Base-by-base conservation (phyloP, 2,113 vertebrate species). In the Oenanthe melanoleuca region DNA sequence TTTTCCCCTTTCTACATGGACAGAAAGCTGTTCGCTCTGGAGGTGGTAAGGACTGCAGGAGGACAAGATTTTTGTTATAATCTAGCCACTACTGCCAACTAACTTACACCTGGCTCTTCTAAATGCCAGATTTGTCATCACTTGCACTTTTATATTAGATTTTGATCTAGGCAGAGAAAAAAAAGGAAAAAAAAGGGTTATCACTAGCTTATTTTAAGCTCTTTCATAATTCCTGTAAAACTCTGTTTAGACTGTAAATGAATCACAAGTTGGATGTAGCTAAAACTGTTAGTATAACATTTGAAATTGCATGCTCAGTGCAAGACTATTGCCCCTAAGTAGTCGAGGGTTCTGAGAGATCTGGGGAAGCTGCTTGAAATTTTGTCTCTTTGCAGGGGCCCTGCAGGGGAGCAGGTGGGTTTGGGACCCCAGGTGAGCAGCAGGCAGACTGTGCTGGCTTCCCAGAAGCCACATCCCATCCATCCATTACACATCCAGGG, bases 151-250 rank as follows among this genome's bases (percentile, higher is more conserved):
- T 69, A 15, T 34, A 23, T 47, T 33, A 66, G 25, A 66, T 80
- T 89, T 65, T 6, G 4, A 73, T 83, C 79, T 72, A 38, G 16
- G 34, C 56, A 77, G 38, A 70, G 33, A 60, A 73, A 70, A 26
- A 61, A 60, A 14, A 0, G 12, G 19, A n/a, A 23, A 80, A 67
- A 33, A 23, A 6, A 72, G 10, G 7, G 31, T 49, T 82, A 72
- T 24, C 79, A 73, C 11, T 15, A 14, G 42, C 38, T 61, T 93
- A 49, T 79, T 95, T 92, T 73, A 88, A 81, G 21, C n/a, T 87
- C 49, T 44, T 23, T 44, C 72, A 55, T 20, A 77, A 92, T 70
- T 88, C 59, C 74, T 55, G 26, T 80, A 63, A 61, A 79, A 60
- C 26, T 45, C 55, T 72, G 45, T 45, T 80, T 37, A 73, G 40